Evolutionary conservation across 2,888 invertebrate species (phyloP).

Genomic region (Aethes cnicana): DNA sequence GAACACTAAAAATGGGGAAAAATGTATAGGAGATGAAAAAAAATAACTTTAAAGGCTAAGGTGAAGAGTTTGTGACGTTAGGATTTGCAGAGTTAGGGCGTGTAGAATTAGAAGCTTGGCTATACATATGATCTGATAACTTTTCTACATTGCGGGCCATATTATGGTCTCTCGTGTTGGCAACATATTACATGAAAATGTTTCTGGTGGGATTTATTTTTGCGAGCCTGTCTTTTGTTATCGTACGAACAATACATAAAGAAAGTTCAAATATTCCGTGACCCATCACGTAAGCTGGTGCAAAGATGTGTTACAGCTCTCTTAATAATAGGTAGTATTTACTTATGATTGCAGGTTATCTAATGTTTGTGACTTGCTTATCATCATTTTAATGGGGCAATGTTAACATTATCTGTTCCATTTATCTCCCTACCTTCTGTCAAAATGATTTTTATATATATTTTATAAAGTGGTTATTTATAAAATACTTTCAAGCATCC

Average conservation of each 20-base stretch:
- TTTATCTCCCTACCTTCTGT: conserved; percentile 3
- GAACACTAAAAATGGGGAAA: too few species aligned
- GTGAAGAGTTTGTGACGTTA: too few species aligned
- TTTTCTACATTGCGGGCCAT: too few species aligned
- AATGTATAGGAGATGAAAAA: too few species aligned
- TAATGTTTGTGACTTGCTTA: conserved; percentile 42
- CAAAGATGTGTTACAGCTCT: conserved; percentile 13
- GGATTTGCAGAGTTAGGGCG: too few species aligned
- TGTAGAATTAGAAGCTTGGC: too few species aligned
- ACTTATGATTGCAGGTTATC: conserved; percentile 41
- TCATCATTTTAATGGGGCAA: conserved; percentile 49
- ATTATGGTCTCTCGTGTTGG: too few species aligned
- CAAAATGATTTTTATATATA: neutral
- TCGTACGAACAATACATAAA: neutral
- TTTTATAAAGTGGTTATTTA: too few species aligned
- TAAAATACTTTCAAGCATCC: too few species aligned
- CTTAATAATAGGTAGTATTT: conserved; percentile 13
- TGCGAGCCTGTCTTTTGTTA: neutral
- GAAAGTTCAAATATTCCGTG: neutral
- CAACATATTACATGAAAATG: too few species aligned
- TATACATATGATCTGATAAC: too few species aligned
- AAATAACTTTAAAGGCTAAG: too few species aligned
- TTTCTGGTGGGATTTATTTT: neutral
- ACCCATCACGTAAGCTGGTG: conserved; percentile 13
- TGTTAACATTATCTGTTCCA: conserved; percentile 41